phyloP scores from a whole-genome alignment of 2,113 vertebrate genomes.

The Porphyrio hochstetteri region DNA sequence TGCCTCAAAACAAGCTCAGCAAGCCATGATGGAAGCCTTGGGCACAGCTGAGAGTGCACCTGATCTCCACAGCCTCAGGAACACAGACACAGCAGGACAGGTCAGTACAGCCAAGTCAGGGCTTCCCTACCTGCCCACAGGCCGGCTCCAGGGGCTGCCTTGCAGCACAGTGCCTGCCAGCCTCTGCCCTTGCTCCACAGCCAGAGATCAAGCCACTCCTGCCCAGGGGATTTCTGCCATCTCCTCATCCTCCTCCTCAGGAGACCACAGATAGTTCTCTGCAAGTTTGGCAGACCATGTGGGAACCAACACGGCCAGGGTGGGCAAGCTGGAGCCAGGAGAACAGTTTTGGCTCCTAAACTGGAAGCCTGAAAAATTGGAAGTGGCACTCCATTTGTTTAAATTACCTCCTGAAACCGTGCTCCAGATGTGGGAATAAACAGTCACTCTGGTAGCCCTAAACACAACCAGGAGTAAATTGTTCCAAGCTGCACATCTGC shows the following conservation, averaged over 20 bases:
- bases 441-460: constrained; percentile 29
- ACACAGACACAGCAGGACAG: accelerated
- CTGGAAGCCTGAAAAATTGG: constrained; percentile 47
- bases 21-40: accelerated
- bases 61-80: background rate
- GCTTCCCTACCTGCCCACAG: background rate
- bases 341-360: constrained; percentile 24
- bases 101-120: background rate
- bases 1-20: background rate
- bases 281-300: constrained; percentile 12
- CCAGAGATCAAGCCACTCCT: background rate
- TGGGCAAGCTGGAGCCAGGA: constrained; percentile 43
- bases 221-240: background rate
- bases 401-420: constrained; percentile 53
- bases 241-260: background rate
- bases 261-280: background rate
- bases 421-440: constrained; percentile 37
- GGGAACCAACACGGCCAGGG: constrained; percentile 5
- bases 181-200: accelerated
- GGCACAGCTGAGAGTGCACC: background rate
- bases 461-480: constrained; percentile 52
- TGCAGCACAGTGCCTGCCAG: accelerated
- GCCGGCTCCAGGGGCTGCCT: too few relatives aligned
- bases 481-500: constrained; percentile 64
- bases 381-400: constrained; percentile 55